Evolutionary conservation across 2,113 vertebrate genomes (phyloP).

Genomic region (Eretmochelys imbricata): DNA sequence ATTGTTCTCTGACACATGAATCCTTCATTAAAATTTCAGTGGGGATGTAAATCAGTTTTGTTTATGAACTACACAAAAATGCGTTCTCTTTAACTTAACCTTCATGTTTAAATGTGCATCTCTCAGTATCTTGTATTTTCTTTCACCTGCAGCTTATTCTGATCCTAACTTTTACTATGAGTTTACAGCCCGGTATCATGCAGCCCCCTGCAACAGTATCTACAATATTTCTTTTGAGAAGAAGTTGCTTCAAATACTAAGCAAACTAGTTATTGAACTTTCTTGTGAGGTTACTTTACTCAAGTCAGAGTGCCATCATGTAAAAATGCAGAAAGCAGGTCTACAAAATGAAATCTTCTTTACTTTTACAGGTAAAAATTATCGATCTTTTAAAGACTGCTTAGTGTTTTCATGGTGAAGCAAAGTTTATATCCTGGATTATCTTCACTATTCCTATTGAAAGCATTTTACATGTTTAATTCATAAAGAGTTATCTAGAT

Average conservation of each 20-base stretch:
- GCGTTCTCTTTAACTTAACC: background rate
- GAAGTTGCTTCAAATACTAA: slow-evolving; percentile 61
- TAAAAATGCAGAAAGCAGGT: slow-evolving; percentile 75
- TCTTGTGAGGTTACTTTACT: slow-evolving; percentile 60
- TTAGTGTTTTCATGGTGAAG: background rate
- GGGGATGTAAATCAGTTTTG: background rate
- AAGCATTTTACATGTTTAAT: background rate
- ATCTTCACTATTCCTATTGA: background rate
- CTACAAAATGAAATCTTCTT: slow-evolving; percentile 75
- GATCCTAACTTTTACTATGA: slow-evolving; percentile 58
- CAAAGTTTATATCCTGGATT: background rate
- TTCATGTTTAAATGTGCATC: background rate
- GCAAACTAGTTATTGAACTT: slow-evolving; percentile 59
- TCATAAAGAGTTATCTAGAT: background rate
- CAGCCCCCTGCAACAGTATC: slow-evolving; percentile 59
- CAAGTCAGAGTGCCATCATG: slow-evolving; percentile 69
- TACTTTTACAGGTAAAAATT: slow-evolving; percentile 70
- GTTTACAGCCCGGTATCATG: slow-evolving; percentile 64
- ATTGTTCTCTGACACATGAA: background rate
- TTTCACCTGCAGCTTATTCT: slow-evolving; percentile 53
- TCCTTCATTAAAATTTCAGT: background rate
- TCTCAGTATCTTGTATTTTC: background rate
- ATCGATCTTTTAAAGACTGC: background rate
- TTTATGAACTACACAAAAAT: background rate
- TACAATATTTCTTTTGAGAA: slow-evolving; percentile 67